Evolutionary conservation across 1,140 invertebrate genomes (phyloP), one percentile per base, ranked within the genome.

Genomic region (Varroa destructor): DNA sequence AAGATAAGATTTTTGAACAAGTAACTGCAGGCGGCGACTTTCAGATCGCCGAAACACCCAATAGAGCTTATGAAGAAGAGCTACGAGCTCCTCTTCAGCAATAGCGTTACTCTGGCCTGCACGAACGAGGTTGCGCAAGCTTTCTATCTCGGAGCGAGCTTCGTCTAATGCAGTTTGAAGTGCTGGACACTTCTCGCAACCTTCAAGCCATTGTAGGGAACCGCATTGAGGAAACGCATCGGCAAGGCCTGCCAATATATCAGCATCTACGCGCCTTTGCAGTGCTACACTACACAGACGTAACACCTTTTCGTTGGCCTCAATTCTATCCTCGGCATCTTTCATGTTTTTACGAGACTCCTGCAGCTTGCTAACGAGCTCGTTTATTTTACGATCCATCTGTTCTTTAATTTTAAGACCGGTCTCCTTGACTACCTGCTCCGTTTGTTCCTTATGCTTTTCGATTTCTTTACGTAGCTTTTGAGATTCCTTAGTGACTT

Each of bases 41-140:
- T 67, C 61, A 40, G 61, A 67, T 2, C 61, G 61, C 12, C 61
- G 14, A 37, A 67, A 67, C 14, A 67, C 61, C 61, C 61, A 67
- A 40, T 67, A 67, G 3, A 67, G 61, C 37, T 67, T 67, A 37
- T 67, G 61, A 12, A 67, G 36, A 37, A 67, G 61, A n/a, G 37
- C 14, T 14, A 67, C 37, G 12, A 40, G 46, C 46, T 67, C 61
- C 12, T 14, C 46, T 67, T 67, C 61, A 25, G 37, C 12, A 40
- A 12, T 46, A 1, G 40, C 37, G 61, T 40, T 12, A 14, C 40
- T 67, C 40, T 43, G n/a, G 3, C 40, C 40, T 12, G 61, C 61
- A 2, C 61, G 61, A 51, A 51, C 46, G 46, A 51, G 46, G 46
- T 8, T 51, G 46, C 46, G 46, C 2, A 67, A 37, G 40, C 46